A percentile compares a stretch with the other conserved stretches of the same genome.
Evolutionary conservation across 2,113 vertebrate species (phyloP).

Genomic region (Calidris pugnax): DNA sequence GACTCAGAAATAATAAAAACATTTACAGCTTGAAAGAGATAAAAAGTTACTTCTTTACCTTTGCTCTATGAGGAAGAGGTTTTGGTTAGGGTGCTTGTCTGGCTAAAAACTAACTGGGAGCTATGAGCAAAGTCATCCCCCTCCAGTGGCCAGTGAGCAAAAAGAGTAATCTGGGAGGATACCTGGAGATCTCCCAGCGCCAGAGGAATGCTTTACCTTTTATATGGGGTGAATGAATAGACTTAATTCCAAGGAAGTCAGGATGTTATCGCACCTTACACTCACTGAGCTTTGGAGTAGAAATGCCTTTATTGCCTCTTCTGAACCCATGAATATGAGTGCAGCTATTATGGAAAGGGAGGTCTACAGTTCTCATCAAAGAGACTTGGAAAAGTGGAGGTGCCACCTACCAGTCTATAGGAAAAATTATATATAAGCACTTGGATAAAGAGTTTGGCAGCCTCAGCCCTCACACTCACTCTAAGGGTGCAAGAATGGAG

Average conservation of each 20-base stretch:
- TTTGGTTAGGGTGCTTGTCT: background rate
- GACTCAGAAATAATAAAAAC: background rate
- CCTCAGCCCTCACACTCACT: rapidly evolving
- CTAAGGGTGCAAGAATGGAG: background rate
- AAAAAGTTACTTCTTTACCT: background rate
- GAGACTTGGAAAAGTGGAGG: background rate
- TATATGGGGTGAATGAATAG: background rate
- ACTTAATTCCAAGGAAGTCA: background rate
- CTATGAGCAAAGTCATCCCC: background rate
- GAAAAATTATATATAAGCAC: background rate
- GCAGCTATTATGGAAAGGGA: background rate
- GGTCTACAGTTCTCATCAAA: background rate
- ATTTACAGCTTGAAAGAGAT: background rate
- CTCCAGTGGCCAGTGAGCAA: background rate
- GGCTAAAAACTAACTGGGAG: background rate
- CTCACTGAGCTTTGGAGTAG: background rate
- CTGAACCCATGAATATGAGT: background rate
- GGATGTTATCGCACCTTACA: rapidly evolving
- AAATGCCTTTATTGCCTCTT: background rate
- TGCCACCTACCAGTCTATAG: background rate
- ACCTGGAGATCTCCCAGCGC: background rate
- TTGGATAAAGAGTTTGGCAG: background rate
- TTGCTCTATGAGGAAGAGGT: background rate
- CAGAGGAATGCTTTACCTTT: background rate
- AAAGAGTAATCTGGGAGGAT: background rate